Conservation (phyloP, 1,140 invertebrate genomes). For the Panonychus citri region DNA sequence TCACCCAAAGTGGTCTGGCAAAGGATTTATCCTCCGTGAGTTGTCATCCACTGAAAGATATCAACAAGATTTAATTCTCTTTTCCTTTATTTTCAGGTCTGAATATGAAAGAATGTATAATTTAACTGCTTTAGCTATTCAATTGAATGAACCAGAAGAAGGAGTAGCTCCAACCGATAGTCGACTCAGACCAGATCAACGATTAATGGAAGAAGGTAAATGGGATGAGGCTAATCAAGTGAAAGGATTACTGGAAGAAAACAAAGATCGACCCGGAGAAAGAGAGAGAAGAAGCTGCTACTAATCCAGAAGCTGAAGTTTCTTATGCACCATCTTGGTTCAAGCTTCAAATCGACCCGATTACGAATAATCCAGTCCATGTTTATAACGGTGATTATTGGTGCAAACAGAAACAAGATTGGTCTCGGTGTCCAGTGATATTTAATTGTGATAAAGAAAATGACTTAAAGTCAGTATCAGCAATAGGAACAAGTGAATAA, state of each 20-base stretch:
- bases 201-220: slow-evolving; percentile 80
- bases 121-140: slow-evolving; percentile 79
- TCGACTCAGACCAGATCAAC: slow-evolving; percentile 75
- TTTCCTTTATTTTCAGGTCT: slow-evolving; percentile 24
- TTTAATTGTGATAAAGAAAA: slow-evolving; percentile 26
- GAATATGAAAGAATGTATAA: slow-evolving; percentile 62
- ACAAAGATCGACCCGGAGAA: slow-evolving; percentile 42
- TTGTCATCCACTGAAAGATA: slow-evolving; percentile 18
- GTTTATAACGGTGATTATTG: slow-evolving; percentile 74
- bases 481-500: too few species aligned
- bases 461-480: too few species aligned
- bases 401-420: slow-evolving; percentile 71
- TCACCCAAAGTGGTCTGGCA: slow-evolving; percentile 63
- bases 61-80: neutral
- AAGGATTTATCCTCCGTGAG: slow-evolving; percentile 43
- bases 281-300: slow-evolving; percentile 50
- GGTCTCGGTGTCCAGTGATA: slow-evolving; percentile 76
- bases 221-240: slow-evolving; percentile 91
- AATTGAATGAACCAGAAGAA: slow-evolving; percentile 82
- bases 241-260: slow-evolving; percentile 52
- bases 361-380: slow-evolving; percentile 56
- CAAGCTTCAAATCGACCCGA: slow-evolving; percentile 47
- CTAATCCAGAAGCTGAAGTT: slow-evolving; percentile 40
- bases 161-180: slow-evolving; percentile 85
- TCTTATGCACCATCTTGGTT: slow-evolving; percentile 82